Base-by-base conservation (phyloP, 1,140 invertebrate genomes). In the Palaemon carinicauda region DNA sequence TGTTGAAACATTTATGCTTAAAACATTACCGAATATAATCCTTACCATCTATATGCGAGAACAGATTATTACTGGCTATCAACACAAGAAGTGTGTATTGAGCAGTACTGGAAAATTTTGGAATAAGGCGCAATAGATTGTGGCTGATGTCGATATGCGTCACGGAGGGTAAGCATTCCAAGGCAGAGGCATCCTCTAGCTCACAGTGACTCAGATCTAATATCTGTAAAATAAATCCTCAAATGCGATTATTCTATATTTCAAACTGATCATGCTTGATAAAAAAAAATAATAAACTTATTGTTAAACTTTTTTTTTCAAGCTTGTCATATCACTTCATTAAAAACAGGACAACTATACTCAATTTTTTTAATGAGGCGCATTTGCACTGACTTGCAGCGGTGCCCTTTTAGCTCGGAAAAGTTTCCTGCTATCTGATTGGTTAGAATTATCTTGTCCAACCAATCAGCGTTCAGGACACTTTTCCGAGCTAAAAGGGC, bases 181-280 rank as follows among this genome's bases (percentile, higher is more conserved):
- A 31, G 5, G 78, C 78, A 33, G 78, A 80, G 24, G 78, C 78
- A 60, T 80, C 78, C 15, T 80, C 78, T 10, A 80, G 29, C 54
- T 80, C 78, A 80, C 78, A 80, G 41, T 80, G 78, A 31, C 78
- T 80, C 21, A 80, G 54, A 54, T 80, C 78, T 80, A 80, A n/a
- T 56, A 80, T 54, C 78, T 80, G 29, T 31, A 31, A 52, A 60
- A 21, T 21, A 60, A n/a, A 80, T 17, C 15, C 14, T 3, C n/a
- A 29, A 10, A 14, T 1, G 12, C 0, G 51, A 77, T 52, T 51
- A 77, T 27, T 73, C 29, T 24, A 31, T 73, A 73, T 24, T 4
- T 7, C 21, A 73, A 73, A 73, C 29, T 0, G 12, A 77, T 27
- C 24, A 53, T 3, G 52, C 5, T 51, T 0, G 0, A 24, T 75